A percentile compares a stretch with the other conserved stretches of the same genome.
Evolutionary conservation across 2,888 invertebrate species (phyloP).

Genomic region (Polyommatus icarus): DNA sequence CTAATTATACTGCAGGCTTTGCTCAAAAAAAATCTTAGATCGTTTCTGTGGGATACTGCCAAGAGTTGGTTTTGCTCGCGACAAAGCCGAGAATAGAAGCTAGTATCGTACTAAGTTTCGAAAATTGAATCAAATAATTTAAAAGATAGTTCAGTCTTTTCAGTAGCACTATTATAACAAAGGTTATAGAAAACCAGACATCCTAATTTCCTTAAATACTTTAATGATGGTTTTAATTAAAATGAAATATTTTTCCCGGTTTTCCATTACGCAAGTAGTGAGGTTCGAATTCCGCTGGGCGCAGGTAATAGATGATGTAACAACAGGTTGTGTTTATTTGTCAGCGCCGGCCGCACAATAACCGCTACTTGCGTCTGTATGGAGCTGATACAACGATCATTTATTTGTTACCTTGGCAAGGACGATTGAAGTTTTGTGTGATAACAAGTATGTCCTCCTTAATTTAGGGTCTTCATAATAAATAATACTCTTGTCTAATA

Average conservation of each 20-base stretch:
- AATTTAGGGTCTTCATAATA: neutral
- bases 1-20: no score
- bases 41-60: no score
- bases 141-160: no score
- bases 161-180: no score
- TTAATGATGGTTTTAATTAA: neutral
- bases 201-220: neutral
- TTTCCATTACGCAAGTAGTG: constrained; percentile 34
- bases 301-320: constrained; percentile 56
- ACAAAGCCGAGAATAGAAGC: no score
- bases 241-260: constrained; percentile 20
- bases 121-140: no score
- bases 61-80: no score
- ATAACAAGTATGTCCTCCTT: neutral
- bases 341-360: constrained; percentile 66
- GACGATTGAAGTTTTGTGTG: neutral
- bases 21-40: no score
- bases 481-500: no score
- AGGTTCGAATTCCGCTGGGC: constrained; percentile 35
- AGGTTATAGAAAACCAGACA: neutral
- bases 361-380: constrained; percentile 58
- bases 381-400: constrained; percentile 49
- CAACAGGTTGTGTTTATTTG: constrained; percentile 72
- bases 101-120: no score
- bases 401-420: neutral